Percentiles rank a stretch among this genome's conserved stretches.
Conservation (phyloP, 2,113 vertebrate genomes). For the Sterrhoptilus dennistouni region DNA sequence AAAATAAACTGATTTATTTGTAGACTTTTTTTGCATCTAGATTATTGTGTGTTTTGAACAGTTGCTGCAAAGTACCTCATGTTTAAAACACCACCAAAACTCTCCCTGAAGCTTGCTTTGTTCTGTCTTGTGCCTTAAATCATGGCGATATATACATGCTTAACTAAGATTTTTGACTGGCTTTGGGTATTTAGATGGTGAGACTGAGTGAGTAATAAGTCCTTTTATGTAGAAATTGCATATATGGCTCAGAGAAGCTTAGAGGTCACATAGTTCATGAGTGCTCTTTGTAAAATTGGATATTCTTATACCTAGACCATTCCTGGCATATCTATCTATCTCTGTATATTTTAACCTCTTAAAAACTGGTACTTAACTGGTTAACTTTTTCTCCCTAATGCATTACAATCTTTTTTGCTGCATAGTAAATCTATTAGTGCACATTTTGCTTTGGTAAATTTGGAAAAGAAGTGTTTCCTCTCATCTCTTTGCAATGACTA, state of each 20-base stretch:
- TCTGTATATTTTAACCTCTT: not conserved
- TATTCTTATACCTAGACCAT: not conserved
- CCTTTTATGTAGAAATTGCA: conserved; percentile 10
- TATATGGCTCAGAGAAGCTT: not conserved
- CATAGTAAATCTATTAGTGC: not conserved
- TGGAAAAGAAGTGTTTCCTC: not conserved
- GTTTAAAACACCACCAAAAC: not conserved
- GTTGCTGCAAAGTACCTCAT: not conserved
- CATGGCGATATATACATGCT: not conserved
- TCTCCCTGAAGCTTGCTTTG: not conserved
- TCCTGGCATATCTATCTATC: not conserved
- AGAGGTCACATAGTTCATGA: not conserved
- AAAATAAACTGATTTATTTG: not conserved
- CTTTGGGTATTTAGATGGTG: conserved; percentile 24
- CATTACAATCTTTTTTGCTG: not conserved
- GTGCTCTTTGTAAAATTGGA: not conserved
- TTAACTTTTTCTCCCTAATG: not conserved
- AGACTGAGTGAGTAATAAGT: conserved; percentile 6
- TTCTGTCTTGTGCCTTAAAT: not conserved
- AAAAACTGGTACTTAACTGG: not conserved
- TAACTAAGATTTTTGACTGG: not conserved
- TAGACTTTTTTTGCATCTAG: not conserved
- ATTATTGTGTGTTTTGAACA: not conserved
- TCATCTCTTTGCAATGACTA: not conserved
- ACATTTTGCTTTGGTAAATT: not conserved